Conservation (phyloP, 2,113 vertebrate species). For the Fukomys damarensis region DNA sequence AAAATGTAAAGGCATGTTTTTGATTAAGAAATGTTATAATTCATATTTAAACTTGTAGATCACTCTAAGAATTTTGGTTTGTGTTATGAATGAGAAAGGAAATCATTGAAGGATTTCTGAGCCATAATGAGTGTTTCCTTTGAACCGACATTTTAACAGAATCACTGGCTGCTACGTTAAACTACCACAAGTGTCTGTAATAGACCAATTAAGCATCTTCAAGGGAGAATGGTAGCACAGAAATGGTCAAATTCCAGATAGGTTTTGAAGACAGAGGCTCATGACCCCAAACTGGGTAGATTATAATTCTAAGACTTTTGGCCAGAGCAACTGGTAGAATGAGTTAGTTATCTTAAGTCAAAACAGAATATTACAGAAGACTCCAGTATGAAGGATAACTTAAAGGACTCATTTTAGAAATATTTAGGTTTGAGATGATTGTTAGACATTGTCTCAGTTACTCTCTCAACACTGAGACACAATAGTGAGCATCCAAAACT, state of each 20-base stretch:
- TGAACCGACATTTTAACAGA: background rate
- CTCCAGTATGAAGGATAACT: background rate
- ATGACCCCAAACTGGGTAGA: background rate
- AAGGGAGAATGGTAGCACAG: background rate
- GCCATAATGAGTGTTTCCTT: background rate
- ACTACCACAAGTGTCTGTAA: background rate
- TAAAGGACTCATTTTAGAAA: background rate
- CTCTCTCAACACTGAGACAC: too few relatives aligned
- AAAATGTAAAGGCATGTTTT: background rate
- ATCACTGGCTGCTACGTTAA: background rate
- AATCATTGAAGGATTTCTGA: background rate
- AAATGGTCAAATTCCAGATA: background rate
- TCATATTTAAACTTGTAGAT: background rate
- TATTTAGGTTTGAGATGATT: background rate
- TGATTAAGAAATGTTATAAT: constrained; percentile 11
- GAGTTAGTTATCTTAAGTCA: constrained; percentile 10
- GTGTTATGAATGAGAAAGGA: constrained; percentile 29
- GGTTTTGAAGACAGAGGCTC: background rate
- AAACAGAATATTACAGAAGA: background rate
- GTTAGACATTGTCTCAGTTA: background rate
- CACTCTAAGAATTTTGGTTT: constrained; percentile 16
- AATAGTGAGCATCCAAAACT: too few relatives aligned
- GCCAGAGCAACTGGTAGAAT: background rate
- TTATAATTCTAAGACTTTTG: background rate
- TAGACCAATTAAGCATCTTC: background rate